Conservation (phyloP, 2,888 invertebrate species). For the Deilephila porcellus region DNA sequence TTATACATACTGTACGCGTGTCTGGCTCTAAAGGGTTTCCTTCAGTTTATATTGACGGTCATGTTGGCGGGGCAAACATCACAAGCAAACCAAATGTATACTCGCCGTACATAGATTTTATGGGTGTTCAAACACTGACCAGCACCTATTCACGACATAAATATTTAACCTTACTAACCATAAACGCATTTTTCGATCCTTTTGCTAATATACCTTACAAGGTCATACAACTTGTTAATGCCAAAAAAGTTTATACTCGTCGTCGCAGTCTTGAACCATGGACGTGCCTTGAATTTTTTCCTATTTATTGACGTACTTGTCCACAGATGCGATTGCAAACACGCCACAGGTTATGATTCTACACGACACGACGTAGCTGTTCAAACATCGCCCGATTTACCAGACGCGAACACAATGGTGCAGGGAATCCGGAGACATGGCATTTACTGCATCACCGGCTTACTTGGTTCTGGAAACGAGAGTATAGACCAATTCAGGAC, state of each 20-base stretch:
- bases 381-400: conserved; percentile 4
- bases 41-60: no score
- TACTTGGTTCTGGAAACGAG: conserved; percentile 60
- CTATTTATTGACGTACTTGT: conserved; percentile 7
- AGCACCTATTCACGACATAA: not conserved
- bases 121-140: no score
- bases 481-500: conserved; percentile 61
- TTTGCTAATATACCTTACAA: not conserved
- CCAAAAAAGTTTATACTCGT: not conserved
- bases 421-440: conserved; percentile 59
- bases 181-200: not conserved
- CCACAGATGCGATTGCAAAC: conserved; percentile 23
- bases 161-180: not conserved
- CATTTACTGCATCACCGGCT: conserved; percentile 62
- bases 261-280: not conserved
- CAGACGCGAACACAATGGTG: conserved; percentile 49
- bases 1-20: no score
- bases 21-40: no score
- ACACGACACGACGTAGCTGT: not conserved
- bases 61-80: no score
- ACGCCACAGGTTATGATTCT: not conserved
- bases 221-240: not conserved
- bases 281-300: conserved; percentile 7
- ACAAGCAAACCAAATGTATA: no score
- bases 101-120: no score